Conservation (phyloP, 2,113 vertebrate species). For the Cottus gobio region DNA sequence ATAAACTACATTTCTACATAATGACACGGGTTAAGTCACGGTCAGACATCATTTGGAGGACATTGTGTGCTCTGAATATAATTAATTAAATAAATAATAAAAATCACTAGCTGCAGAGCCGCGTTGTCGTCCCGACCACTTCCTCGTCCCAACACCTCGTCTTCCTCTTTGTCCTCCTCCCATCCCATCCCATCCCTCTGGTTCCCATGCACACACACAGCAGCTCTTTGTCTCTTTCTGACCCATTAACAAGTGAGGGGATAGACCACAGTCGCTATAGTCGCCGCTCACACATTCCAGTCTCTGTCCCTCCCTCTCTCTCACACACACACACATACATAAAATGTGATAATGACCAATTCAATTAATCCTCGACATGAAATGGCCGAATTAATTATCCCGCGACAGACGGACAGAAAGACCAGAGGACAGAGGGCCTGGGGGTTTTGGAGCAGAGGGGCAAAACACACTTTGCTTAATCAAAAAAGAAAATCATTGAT, state of each 20-base stretch:
- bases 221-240: constrained; percentile 70
- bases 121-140: neutral
- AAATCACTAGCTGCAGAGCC: neutral
- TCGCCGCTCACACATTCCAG: constrained; percentile 58
- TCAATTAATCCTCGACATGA: constrained; percentile 27
- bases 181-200: constrained; percentile 39
- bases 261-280: constrained; percentile 60
- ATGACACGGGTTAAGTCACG: too few species aligned
- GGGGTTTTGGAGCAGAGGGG: neutral
- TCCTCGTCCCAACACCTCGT: constrained; percentile 51
- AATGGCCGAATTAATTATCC: neutral
- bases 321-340: neutral
- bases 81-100: neutral
- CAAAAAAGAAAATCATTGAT: constrained; percentile 48
- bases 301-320: constrained; percentile 18
- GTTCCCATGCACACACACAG: constrained; percentile 68
- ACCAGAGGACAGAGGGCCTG: neutral
- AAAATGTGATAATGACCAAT: constrained; percentile 21
- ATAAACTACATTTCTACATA: neutral
- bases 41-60: neutral
- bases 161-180: constrained; percentile 38
- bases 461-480: constrained; percentile 50
- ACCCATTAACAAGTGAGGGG: constrained; percentile 60
- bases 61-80: neutral
- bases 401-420: neutral